Evolutionary conservation across 2,888 invertebrate genomes (phyloP), one percentile per base, ranked within the genome.

Genomic region (Galerucella calmariensis): DNA sequence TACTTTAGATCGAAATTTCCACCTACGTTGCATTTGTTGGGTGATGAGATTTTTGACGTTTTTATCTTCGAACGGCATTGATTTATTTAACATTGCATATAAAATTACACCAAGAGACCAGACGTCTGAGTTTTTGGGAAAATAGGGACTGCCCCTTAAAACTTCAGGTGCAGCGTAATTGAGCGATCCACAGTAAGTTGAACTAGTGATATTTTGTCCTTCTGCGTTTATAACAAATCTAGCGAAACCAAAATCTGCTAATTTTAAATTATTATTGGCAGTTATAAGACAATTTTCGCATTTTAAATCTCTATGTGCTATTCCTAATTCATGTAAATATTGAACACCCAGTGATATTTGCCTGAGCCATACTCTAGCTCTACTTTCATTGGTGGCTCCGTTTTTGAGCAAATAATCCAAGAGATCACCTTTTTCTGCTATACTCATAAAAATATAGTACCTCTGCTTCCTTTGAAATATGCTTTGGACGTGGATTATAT

Each of bases 81-180:
- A 92, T 84, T 94, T 94, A 84, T 95, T 95, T 2, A 95, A 87
- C 92, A 95, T 94, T 44, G 95, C 94, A 85, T 93, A 96, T 5
- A 95, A 87, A 69, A 96, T 92, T 9, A 94, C 89, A 1, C 94
- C 95, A 61, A 94, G 85, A 2, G 94, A 94, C 95, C 95, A 96
- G 82, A 95, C 90, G 84, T 96, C 96, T 1, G 93, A 90, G 68
- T 90, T 82, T 86, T 92, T 93, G 0, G 94, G 93, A 82, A 92
- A 88, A 83, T 94, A 94, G 0, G 93, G 92, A 24, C 90, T 89
- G 0, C 94, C 94, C 85, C 88, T 91, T 71, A 96, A 88, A 76
- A 97, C 93, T 87, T 97, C 96, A 0, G 96, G 96, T 0, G 96
- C 94, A 0, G 94, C 95, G 85, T 97, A 96, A 12, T 95, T 94